Evolutionary conservation across 1,140 invertebrate species (phyloP), one percentile per base, ranked within the genome.

Genomic region (Diabrotica virgifera): DNA sequence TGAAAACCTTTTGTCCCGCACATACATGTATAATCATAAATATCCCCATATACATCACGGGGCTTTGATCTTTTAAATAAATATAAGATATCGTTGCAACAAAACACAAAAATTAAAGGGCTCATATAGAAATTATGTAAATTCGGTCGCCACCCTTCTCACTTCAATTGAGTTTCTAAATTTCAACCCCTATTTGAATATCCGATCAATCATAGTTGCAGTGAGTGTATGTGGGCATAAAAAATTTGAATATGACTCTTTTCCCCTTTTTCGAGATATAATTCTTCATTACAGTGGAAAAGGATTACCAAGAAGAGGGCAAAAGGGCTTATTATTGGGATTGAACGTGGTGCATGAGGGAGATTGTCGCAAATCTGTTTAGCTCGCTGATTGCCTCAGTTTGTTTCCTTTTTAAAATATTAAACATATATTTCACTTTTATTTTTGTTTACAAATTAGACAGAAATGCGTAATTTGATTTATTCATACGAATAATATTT

Each of bases 111-210:
- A 62, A 62, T 62, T 62, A 53, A 62, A 53, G 59, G 59, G 59
- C 59, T 52, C 51, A 52, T 52, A 52, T 8, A 53, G 59, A 62
- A 62, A 52, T 52, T 62, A 62, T 62, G 59, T 36, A 52, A 62
- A 62, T 62, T 24, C 52, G 24, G 35, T 46, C 8, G 50, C 59
- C 51, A 62, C 59, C 59, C 59, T 62, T 14, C 59, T 13, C 36
- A 54, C 7, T 36, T 36, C 50, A 52, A 62, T 52, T 62, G 50
- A 51, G 59, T 52, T 62, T 62, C 59, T 62, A 38, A 37, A 62
- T 62, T 62, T 62, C 50, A 62, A 62, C 59, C 59, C 59, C 59
- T 62, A 62, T 62, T 62, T 52, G 52, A 62, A 62, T 62, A 62
- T 38, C 59, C 59, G 50, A 62, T 62, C 59, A 53, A 62, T 62